Evolutionary conservation across 2,888 invertebrate genomes (phyloP), one percentile per base, ranked within the genome.

Genomic region (Andrena marginata): DNA sequence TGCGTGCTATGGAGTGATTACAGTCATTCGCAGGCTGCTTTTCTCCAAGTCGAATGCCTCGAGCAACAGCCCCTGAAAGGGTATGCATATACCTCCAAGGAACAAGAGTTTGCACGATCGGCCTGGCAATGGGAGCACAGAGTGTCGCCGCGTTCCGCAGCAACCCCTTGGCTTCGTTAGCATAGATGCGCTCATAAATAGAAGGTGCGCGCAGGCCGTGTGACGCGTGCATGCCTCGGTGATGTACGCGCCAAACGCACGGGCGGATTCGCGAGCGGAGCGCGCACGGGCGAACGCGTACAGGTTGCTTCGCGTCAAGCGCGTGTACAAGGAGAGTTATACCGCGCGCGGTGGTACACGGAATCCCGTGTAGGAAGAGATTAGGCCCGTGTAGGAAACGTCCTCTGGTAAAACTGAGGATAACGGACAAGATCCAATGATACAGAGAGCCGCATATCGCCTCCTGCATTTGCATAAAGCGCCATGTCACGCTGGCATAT

Each of bases 141-240:
- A 23, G 26, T 20, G 60, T n/a, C 68, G 26, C 7, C n/a, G 69
- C 63, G 68, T 31, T 60, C 48, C 59, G 74, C 65, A 63, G 42
- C 51, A 65, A 68, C 23, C 42, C 13, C 23, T 2, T 23, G 62
- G 77, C 54, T 78, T 72, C 68, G 72, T 80, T 80, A 72, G 76
- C 77, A 62, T 56, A 67, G 69, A 76, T 23, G 69, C 33, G 33
- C 16, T 26, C 73, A 69, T 79, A 81, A 81, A 81, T 79, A 79
- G 81, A 72, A 73, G 48, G 64, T 51, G 51, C 64, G 64, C 68
- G 26, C 49, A 20, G 74, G 13, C 20, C 59, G 42, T 33, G 76
- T 67, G 80, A 74, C 80, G 64, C 72, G 62, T 77, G 78, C 48
- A 65, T 49, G 48, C 26, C 35, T 29, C 20, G 49, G 31, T 67